Evolutionary conservation across 2,888 invertebrate species (phyloP), one percentile per base, ranked within the genome.

Genomic region (Polymixis flavicincta): DNA sequence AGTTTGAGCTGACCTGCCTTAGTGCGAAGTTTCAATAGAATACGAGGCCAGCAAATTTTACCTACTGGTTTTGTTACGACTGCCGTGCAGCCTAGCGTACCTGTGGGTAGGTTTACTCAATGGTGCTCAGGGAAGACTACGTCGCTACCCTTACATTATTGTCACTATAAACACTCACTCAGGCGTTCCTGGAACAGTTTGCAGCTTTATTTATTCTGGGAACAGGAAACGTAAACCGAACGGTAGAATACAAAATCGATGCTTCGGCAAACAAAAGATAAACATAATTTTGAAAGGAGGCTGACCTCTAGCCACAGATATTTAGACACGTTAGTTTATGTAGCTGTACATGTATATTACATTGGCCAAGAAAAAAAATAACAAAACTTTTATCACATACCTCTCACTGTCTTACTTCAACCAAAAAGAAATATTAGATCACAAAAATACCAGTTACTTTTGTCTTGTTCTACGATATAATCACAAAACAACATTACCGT

Each of bases 401-500:
- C n/a, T 55, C n/a, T 63, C 11, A 57, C 67, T 32, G n/a, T 68
- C 61, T 71, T 76, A 61, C n/a, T 78, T 22, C 17, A 65, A 76
- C 71, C 48, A 69, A 76, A 80, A 76, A 73, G 55, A 80, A 82
- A 71, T 83, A 83, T 83, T 74, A 60, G 60, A 83, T 74, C 65
- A 74, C 67, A 66, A 83, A 63, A 76, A 71, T 69, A 76, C 66
- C 67, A 68, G 71, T 76, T 74, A 76, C 71, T 71, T 60, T 71
- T 72, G 42, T 75, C 73, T 76, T 75, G 67, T 79, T 76, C 80
- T 71, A 61, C 67, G 73, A 80, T 64, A 82, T 83, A 85, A 85
- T 85, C 73, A 83, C 74, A 75, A 74, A 85, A 85, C 71, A 76
- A 71, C 78, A 85, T 83, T 83, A 83, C 74, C 17, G 71, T 85